phyloP scores from a whole-genome alignment of 2,888 invertebrate species.

The Odontocolon sp. region DNA sequence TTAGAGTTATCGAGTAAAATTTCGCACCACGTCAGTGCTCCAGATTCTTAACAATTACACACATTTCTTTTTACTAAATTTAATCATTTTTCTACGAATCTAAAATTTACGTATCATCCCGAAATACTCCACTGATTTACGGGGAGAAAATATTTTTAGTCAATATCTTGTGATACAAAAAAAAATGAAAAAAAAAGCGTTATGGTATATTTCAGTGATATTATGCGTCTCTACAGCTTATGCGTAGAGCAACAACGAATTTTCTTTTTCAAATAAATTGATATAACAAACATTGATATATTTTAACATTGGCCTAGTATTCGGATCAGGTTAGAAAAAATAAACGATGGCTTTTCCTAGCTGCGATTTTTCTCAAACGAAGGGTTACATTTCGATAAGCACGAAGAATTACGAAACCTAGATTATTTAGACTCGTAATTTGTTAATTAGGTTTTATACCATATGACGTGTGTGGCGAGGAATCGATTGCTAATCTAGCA shows the following conservation, averaged over 20 bases:
- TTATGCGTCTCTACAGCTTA: conserved; percentile 55
- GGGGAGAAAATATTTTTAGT: conserved; percentile 54
- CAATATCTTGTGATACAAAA: conserved; percentile 63
- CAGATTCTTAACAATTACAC: too few species aligned
- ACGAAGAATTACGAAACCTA: conserved; percentile 53
- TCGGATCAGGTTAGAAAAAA: too few species aligned
- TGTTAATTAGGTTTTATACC: conserved; percentile 73
- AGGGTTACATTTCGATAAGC: conserved; percentile 43
- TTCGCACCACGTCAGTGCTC: background rate
- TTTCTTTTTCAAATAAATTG: conserved; percentile 63
- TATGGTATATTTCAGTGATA: conserved; percentile 49
- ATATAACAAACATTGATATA: conserved; percentile 58
- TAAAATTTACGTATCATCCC: conserved; percentile 13
- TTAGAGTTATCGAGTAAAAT: conserved; percentile 17
- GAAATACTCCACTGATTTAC: conserved; percentile 18
- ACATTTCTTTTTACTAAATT: conserved; percentile 35
- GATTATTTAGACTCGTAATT: conserved; percentile 32
- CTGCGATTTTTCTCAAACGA: too few species aligned
- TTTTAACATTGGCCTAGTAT: conserved; percentile 66
- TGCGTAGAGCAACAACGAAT: conserved; percentile 70
- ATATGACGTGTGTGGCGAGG: conserved; percentile 52
- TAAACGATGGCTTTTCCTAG: too few species aligned
- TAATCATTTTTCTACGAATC: conserved; percentile 44
- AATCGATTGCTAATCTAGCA: conserved; percentile 57
- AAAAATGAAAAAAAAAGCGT: conserved; percentile 23